Percentiles rank a stretch among this genome's conserved stretches.
Conservation (phyloP, 2,888 invertebrate genomes). For the Hoplodrina blanda region DNA sequence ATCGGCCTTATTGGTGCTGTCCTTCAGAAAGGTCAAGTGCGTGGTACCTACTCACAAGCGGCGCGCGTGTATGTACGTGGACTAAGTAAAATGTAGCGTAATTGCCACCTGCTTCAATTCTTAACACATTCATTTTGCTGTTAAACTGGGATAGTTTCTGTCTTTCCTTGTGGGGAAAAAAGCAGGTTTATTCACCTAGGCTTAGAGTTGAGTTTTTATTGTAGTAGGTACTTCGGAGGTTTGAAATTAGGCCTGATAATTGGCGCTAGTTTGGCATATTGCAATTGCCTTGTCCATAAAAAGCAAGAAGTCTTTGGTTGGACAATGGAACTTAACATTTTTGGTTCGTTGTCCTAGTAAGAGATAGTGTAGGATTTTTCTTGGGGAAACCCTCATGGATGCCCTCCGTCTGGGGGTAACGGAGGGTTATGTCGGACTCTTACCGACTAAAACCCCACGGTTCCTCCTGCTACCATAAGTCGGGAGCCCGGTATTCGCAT, state of each 20-base stretch:
- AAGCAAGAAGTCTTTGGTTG: not conserved
- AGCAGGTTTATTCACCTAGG: not conserved
- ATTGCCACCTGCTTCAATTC: not conserved
- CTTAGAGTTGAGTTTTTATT: not conserved
- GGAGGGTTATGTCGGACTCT: too few species aligned
- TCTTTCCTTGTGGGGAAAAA: not conserved
- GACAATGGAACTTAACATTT: not conserved
- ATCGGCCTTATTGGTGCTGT: not conserved
- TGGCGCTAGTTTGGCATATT: constrained; percentile 15
- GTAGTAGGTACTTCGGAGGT: not conserved
- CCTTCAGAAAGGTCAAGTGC: not conserved
- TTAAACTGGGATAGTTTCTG: not conserved
- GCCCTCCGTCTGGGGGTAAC: too few species aligned
- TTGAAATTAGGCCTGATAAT: constrained; percentile 9
- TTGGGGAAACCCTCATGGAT: too few species aligned
- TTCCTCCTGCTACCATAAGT: too few species aligned
- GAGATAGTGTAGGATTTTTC: too few species aligned
- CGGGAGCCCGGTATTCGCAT: too few species aligned
- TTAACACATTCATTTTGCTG: not conserved
- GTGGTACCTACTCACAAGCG: not conserved
- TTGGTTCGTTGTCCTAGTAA: not conserved
- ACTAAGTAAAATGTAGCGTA: not conserved
- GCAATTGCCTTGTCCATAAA: constrained; percentile 1
- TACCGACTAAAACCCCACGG: too few species aligned
- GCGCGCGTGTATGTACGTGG: not conserved